Percentiles rank a stretch among this genome's conserved stretches.
Conservation (phyloP, 2,888 invertebrate genomes). For the Apotomis turbidana region DNA sequence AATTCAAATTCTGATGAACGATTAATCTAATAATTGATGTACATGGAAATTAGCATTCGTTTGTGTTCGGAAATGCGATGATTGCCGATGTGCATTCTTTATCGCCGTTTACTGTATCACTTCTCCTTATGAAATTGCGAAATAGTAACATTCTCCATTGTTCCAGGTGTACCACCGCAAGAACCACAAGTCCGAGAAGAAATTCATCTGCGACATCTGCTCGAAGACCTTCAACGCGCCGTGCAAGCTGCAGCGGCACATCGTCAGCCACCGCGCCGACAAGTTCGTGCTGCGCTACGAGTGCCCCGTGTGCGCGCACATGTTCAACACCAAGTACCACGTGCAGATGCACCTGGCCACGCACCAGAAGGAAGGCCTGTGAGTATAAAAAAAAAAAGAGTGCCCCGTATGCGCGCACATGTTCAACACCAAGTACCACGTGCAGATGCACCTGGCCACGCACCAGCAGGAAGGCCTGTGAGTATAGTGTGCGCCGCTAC, state of each 20-base stretch:
- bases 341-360: conserved; percentile 71
- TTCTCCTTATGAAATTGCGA: too few species aligned
- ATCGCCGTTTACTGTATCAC: too few species aligned
- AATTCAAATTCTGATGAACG: too few species aligned
- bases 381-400: conserved; percentile 55
- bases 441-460: conserved; percentile 71
- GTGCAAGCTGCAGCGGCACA: conserved; percentile 67
- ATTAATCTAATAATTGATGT: too few species aligned
- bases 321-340: conserved; percentile 77
- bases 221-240: conserved; percentile 67
- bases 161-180: conserved; percentile 72
- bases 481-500: conserved; percentile 49
- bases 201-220: conserved; percentile 69
- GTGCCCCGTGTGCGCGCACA: conserved; percentile 78
- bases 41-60: too few species aligned
- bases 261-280: conserved; percentile 58
- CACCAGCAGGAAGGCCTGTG: conserved; percentile 48
- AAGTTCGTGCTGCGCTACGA: conserved; percentile 69
- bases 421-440: conserved; percentile 75
- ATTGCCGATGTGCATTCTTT: too few species aligned
- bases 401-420: conserved; percentile 79
- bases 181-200: conserved; percentile 59
- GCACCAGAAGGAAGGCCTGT: conserved; percentile 71
- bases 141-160: too few species aligned
- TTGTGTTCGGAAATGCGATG: too few species aligned